Evolutionary conservation across 2,797 vertebrate species (phyloP).

Genomic region (Pristis pectinata): DNA sequence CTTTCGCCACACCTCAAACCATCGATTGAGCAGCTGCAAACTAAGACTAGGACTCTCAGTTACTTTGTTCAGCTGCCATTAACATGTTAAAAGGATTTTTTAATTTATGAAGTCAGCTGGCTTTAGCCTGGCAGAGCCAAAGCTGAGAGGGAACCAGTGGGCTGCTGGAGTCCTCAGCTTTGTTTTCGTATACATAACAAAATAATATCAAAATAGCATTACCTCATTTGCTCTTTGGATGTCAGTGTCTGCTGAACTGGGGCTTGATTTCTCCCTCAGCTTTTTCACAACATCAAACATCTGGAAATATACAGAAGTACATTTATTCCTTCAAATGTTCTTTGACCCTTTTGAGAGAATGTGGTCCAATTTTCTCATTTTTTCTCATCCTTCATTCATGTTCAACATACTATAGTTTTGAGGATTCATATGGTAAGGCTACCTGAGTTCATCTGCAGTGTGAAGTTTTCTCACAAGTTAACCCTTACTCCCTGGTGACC

Average conservation of each 20-base stretch:
- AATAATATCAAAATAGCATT: constrained; percentile 42
- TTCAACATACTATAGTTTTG: not conserved
- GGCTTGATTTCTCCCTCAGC: constrained; percentile 83
- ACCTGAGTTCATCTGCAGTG: not conserved
- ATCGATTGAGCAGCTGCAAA: not conserved
- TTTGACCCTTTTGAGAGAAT: not conserved
- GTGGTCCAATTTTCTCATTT: not conserved
- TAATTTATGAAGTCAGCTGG: not conserved
- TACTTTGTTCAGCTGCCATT: not conserved
- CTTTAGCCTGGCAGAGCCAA: not conserved
- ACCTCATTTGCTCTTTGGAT: constrained; percentile 79
- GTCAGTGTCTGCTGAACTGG: constrained; percentile 65
- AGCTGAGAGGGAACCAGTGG: not conserved
- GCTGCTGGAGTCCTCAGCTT: not conserved
- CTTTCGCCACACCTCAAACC: not conserved
- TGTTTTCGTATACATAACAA: constrained; percentile 30
- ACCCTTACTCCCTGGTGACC: not conserved
- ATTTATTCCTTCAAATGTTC: not conserved
- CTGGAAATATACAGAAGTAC: constrained; percentile 54
- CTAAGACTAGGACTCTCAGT: not conserved
- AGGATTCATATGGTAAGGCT: not conserved
- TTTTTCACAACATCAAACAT: constrained; percentile 91
- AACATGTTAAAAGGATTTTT: not conserved
- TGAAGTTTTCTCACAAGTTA: not conserved
- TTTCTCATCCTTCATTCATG: too few relatives aligned